These are phyloP conservation scores for Larimichthys crocea DNA, from an alignment of 2,113 vertebrate genomes.

Conservation along the genomic window DNA sequence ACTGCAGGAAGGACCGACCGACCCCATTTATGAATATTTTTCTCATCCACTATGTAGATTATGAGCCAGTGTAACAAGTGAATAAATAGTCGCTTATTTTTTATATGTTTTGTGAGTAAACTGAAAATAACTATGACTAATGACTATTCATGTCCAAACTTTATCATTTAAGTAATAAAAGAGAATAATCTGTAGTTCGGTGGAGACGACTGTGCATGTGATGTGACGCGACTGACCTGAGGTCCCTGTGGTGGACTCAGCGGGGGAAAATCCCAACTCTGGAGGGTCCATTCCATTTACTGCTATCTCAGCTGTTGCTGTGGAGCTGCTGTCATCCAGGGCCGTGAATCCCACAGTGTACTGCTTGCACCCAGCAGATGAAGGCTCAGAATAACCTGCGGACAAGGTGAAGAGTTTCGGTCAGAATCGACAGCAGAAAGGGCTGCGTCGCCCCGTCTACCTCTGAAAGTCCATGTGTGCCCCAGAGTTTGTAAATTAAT, in stretches of 20 bases:
- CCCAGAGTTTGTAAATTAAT: not conserved
- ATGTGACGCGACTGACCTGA: slow-evolving; percentile 74
- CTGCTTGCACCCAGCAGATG: slow-evolving; percentile 76
- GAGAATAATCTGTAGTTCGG: not conserved
- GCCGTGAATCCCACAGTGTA: slow-evolving; percentile 75
- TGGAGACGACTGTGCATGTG: slow-evolving; percentile 15
- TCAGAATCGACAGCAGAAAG: not conserved
- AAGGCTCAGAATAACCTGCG: slow-evolving; percentile 81
- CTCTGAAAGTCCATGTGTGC: not conserved
- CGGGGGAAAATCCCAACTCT: slow-evolving; percentile 77
- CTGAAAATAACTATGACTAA: no score
- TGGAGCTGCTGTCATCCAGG: slow-evolving; percentile 71
- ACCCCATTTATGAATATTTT: no score
- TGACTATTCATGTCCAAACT: not conserved
- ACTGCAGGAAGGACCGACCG: no score
- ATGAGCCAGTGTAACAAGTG: no score
- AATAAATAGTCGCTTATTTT: no score
- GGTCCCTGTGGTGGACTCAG: slow-evolving; percentile 75
- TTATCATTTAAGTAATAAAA: not conserved
- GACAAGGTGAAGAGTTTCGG: slow-evolving; percentile 35
- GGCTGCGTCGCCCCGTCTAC: not conserved
- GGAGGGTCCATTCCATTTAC: slow-evolving; percentile 86
- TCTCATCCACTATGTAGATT: no score
- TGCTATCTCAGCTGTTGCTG: slow-evolving; percentile 77
- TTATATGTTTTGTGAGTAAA: no score